Conservation (phyloP, 2,888 invertebrate species). For the Agrenia bidenticulata region DNA sequence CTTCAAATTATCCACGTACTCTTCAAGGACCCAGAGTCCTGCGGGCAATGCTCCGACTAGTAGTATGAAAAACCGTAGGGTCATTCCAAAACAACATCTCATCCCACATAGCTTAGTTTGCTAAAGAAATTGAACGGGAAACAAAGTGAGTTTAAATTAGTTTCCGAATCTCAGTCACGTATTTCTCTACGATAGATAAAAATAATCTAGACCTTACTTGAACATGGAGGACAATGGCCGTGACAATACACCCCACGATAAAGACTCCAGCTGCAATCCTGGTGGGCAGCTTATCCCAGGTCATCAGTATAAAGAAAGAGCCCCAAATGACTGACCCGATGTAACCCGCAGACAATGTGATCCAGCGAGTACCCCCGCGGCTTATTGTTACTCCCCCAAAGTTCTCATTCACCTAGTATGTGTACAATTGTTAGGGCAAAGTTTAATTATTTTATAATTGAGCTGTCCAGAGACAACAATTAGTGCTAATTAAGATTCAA, state of each 20-base stretch:
- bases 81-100: slow-evolving; percentile 39
- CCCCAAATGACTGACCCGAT: slow-evolving; percentile 47
- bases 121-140: slow-evolving; percentile 21
- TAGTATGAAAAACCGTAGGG: slow-evolving; percentile 37
- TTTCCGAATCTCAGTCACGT: background rate
- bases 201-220: slow-evolving; percentile 22
- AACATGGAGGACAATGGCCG: slow-evolving; percentile 39
- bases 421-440: background rate
- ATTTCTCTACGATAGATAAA: too few relatives aligned
- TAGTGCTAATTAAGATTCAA: too few relatives aligned
- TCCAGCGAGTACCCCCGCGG: slow-evolving; percentile 40
- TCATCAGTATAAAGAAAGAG: slow-evolving; percentile 46
- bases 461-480: too few relatives aligned
- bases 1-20: slow-evolving; percentile 38
- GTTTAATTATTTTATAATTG: slow-evolving; percentile 2
- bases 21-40: slow-evolving; percentile 40
- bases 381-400: slow-evolving; percentile 43
- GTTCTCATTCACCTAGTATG: slow-evolving; percentile 39
- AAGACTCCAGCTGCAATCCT: slow-evolving; percentile 41
- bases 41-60: slow-evolving; percentile 40
- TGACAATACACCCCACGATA: slow-evolving; percentile 41
- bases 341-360: slow-evolving; percentile 44
- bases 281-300: slow-evolving; percentile 43
- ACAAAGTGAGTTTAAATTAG: background rate
- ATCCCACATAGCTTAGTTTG: slow-evolving; percentile 37